Conservation (phyloP, 2,113 vertebrate genomes). For the Notothenia coriiceps region DNA sequence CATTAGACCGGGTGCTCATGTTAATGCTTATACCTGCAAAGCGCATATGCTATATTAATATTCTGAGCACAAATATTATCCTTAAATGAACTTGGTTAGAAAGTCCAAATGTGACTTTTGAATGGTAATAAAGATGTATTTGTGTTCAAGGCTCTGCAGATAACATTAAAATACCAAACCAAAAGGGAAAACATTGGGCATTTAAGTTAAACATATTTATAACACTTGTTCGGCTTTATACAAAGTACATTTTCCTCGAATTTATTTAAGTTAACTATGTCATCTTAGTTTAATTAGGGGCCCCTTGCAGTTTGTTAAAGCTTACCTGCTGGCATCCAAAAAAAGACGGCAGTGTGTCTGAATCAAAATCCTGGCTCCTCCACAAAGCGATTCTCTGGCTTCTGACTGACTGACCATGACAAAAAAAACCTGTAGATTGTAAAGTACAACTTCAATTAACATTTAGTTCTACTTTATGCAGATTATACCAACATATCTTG, state of each 20-base stretch:
- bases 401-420: neutral
- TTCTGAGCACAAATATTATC: neutral
- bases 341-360: neutral
- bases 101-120: no score
- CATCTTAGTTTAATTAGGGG: neutral
- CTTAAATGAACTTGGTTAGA: no score
- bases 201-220: no score
- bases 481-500: neutral
- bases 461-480: neutral
- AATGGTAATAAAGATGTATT: no score
- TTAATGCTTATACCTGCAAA: no score
- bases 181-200: no score
- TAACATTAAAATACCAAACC: no score
- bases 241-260: no score
- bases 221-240: no score
- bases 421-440: neutral
- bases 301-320: neutral
- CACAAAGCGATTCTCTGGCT: neutral
- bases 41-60: no score
- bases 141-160: no score
- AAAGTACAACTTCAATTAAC: neutral
- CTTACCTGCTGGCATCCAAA: neutral
- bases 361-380: neutral
- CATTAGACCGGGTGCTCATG: neutral
- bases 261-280: no score